Base-by-base conservation (phyloP, 2,113 vertebrate species). In the Oncorhynchus gorbuscha region DNA sequence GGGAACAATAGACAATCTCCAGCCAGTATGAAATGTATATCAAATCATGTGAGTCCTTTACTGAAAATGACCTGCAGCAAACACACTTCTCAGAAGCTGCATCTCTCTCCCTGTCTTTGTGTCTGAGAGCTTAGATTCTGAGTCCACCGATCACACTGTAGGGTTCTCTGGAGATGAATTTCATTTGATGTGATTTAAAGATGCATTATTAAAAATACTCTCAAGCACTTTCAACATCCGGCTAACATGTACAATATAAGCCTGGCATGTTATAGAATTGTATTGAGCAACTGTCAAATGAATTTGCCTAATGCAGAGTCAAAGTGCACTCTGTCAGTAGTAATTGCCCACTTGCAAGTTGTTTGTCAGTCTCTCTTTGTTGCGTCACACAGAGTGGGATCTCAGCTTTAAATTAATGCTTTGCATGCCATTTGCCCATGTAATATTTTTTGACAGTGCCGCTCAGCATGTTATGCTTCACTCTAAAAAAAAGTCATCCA, bases 171-270 rank as follows among this genome's bases (percentile, higher is more conserved):
- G 67, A 84, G 81, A 81, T 83, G 71, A 86, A 85, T 87, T 88
- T 87, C 59, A 80, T 84, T 90, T 85, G 74, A 89, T 83, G 80
- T 85, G 83, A 81, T 89, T 90, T 84, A 79, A 88, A 88, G 81
- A 90, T 86, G 79, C 78, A 85, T 88, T 87, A 89, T 83, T 72
- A 89, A 83, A 62, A 79, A 85, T 79, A 85, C 79, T 84, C 81
- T 81, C 70, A 64, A 79, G 79, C 72, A 79, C 79, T 88, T 73
- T 72, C 75, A 77, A 74, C 72, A 79, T 77, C 84, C 74, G 77
- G 75, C 75, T 72, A 77, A 78, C 72, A 78, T 35, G 26, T 76
- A 76, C 58, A 78, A 71, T 79, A 73, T 71, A 78, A 75, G 81
- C 86, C 80, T 11, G 76, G 62, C 75, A 81, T 78, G 80, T 77